Conservation (phyloP, 2,113 vertebrate genomes). For the Kobus ellipsiprymnus region DNA sequence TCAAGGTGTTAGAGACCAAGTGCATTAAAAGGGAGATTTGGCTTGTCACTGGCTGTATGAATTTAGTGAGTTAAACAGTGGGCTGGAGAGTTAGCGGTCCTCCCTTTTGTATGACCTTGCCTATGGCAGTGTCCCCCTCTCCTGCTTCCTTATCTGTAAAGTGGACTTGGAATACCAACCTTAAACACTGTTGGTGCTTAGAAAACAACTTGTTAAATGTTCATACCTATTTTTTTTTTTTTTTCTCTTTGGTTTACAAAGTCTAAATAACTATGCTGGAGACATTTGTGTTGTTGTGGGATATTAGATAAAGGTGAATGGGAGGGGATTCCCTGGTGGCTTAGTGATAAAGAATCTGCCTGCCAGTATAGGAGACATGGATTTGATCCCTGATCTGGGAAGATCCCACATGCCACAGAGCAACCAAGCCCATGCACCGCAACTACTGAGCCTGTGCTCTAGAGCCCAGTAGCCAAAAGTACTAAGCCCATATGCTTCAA, state of each 20-base stretch:
- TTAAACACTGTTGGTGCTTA: neutral
- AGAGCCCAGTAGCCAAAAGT: neutral
- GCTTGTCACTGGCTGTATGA: neutral
- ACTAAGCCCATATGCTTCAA: neutral
- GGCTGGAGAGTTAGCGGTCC: neutral
- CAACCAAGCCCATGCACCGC: neutral
- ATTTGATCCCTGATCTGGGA: neutral
- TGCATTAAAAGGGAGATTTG: constrained; percentile 27
- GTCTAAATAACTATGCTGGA: neutral
- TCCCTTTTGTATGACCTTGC: constrained; percentile 18
- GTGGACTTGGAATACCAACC: neutral
- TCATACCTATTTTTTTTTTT: neutral
- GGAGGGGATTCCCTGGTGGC: neutral
- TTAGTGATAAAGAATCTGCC: neutral
- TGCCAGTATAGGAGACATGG: neutral
- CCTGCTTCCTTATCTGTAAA: neutral
- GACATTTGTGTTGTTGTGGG: neutral
- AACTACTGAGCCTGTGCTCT: neutral
- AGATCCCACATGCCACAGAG: neutral
- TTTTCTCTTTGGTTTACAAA: neutral
- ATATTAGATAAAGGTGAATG: neutral
- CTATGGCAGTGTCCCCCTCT: neutral
- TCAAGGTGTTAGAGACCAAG: constrained; percentile 49
- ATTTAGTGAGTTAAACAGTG: neutral
- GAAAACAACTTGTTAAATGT: neutral